Base-by-base conservation (phyloP, 1,140 invertebrate species). In the Nomia melanderi region DNA sequence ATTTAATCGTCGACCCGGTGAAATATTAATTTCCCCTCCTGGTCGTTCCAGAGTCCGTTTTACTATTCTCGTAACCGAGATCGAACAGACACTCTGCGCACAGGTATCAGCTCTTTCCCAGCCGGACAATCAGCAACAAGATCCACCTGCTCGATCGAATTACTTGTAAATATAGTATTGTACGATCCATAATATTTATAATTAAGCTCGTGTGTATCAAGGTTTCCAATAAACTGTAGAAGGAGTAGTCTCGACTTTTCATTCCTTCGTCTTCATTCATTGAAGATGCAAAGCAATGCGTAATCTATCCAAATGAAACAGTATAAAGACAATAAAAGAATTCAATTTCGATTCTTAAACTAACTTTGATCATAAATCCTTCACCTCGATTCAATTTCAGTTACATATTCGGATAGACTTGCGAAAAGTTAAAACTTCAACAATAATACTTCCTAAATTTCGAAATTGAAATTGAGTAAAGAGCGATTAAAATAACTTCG, bases 1-100 rank as follows among this genome's bases (percentile, higher is more conserved):
- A 2, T 84, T 64, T 80, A 8, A 50, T n/a, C 81, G 44, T 47
- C 56, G n/a, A 79, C 29, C 29, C 2, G 25, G 79, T 63, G 70
- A 83, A 89, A 91, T 92, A 92, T 92, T 92, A 91, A 84, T 91
- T 92, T 92, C 91, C 86, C 91, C 91, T 92, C 88, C 90, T 92
- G 90, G 88, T 90, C 78, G 90, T 91, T 76, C 41, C 62, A 9
- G n/a, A 36, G 47, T 31, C 8, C 36, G 44, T 39, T 44, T 50
- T 12, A 9, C 27, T 17, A 63, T 60, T 59, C 54, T 60, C 33
- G 17, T 39, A 2, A 44, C n/a, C 25, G 4, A 59, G 50, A 64
- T 47, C 41, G 62, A 64, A 64, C 62, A 41, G 27, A 29, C 36
- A 29, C 33, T 17, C 17, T 4, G 5, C 39, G 23, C n/a, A 1